Conservation (phyloP, 2,113 vertebrate genomes). For the Phaethornis superciliosus region DNA sequence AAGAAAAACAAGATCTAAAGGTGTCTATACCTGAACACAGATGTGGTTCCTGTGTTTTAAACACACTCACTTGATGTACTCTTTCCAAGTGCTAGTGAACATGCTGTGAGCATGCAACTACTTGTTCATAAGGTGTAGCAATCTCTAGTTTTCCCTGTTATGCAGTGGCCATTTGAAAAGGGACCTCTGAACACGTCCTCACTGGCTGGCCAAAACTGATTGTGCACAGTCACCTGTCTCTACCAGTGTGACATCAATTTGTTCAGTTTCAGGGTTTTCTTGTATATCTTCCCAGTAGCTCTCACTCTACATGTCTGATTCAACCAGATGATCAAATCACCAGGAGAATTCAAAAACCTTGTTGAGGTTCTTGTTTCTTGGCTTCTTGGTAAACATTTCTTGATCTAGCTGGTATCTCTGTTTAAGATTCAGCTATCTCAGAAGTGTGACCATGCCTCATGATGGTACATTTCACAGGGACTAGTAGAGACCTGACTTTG, state of each 20-base stretch:
- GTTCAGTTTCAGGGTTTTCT: background rate
- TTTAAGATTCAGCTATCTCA: background rate
- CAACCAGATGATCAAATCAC: background rate
- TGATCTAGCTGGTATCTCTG: background rate
- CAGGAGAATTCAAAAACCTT: background rate
- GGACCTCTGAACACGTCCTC: background rate
- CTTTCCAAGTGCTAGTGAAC: background rate
- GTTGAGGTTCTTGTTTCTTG: background rate
- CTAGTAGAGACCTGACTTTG: background rate
- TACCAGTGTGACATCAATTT: fast-evolving
- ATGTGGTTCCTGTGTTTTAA: background rate
- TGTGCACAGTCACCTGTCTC: fast-evolving
- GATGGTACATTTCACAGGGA: background rate
- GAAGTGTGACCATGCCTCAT: fast-evolving
- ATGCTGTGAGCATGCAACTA: background rate
- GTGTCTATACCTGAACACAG: background rate
- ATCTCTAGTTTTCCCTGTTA: background rate
- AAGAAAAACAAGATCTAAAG: background rate
- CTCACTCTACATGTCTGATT: background rate
- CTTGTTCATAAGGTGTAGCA: background rate
- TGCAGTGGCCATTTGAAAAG: background rate
- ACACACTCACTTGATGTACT: background rate
- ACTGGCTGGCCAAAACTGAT: background rate
- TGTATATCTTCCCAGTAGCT: background rate
- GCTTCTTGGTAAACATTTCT: background rate